These are phyloP conservation scores for Nomada hirtipes DNA, from an alignment of 2,888 invertebrate genomes.

Conservation along the genomic window DNA sequence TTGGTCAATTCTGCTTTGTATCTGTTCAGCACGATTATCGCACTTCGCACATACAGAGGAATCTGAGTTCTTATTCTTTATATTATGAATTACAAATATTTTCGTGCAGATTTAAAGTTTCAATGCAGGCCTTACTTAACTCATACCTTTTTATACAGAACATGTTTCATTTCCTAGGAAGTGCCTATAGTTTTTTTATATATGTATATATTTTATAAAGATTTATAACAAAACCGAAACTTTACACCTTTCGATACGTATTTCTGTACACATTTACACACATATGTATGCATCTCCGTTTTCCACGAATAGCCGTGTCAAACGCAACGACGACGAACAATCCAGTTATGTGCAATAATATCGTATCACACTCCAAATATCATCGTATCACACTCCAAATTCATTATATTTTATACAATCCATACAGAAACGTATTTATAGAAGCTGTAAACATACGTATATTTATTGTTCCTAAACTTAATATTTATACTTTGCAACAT, in stretches of 20 bases:
- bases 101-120: not conserved
- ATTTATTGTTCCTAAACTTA: slow-evolving; percentile 29
- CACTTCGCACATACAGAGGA: slow-evolving; percentile 91
- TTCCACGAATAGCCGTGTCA: no score
- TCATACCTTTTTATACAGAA: slow-evolving; percentile 1
- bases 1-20: slow-evolving; percentile 90
- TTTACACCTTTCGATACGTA: not conserved
- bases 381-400: not conserved
- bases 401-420: slow-evolving; percentile 15
- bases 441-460: slow-evolving; percentile 5
- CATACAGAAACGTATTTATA: slow-evolving; percentile 13
- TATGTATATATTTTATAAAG: not conserved
- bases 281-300: no score
- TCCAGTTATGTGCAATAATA: not conserved
- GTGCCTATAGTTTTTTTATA: not conserved
- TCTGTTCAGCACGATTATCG: slow-evolving; percentile 91
- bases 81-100: not conserved
- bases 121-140: not conserved
- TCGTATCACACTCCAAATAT: not conserved
- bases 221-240: not conserved
- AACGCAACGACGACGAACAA: slow-evolving; percentile 11
- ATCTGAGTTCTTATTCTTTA: slow-evolving; percentile 84
- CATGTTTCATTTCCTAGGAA: not conserved
- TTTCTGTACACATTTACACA: no score
- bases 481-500: slow-evolving; percentile 9